Evolutionary conservation across 2,888 invertebrate genomes (phyloP).

Genomic region (Selenia dentaria): DNA sequence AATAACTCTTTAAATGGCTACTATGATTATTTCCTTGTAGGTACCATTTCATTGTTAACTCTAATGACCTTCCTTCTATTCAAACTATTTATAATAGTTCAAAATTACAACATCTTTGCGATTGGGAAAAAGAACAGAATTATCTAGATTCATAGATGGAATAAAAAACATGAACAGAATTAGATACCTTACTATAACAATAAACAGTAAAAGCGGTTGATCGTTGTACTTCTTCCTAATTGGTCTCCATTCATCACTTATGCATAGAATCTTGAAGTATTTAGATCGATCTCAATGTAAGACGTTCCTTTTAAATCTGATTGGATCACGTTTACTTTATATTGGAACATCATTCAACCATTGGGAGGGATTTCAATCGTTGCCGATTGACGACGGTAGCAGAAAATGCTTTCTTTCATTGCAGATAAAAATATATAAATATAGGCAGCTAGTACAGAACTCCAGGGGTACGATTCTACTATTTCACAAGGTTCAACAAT

Average conservation of each 20-base stretch:
- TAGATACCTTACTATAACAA: not conserved
- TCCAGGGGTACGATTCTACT: no score
- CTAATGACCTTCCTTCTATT: no score
- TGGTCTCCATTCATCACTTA: conserved; percentile 26
- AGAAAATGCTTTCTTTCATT: not conserved
- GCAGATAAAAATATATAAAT: no score
- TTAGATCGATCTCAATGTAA: conserved; percentile 9
- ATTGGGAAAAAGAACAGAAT: no score
- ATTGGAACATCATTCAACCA: conserved; percentile 29
- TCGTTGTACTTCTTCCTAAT: conserved; percentile 17
- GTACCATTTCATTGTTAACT: no score
- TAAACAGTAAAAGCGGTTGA: conserved; percentile 11
- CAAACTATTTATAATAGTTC: no score
- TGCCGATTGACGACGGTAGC: conserved; percentile 11
- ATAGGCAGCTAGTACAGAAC: no score
- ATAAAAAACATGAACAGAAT: not conserved
- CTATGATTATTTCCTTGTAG: no score
- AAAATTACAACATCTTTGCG: no score
- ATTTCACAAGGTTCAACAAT: no score
- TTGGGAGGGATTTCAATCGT: conserved; percentile 3
- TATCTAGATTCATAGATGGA: no score
- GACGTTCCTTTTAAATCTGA: conserved; percentile 40
- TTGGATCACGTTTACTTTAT: conserved; percentile 50
- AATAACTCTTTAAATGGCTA: no score
- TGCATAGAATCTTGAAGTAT: conserved; percentile 21